Conservation (phyloP, 2,888 invertebrate species). For the Drosophila meridiana region DNA sequence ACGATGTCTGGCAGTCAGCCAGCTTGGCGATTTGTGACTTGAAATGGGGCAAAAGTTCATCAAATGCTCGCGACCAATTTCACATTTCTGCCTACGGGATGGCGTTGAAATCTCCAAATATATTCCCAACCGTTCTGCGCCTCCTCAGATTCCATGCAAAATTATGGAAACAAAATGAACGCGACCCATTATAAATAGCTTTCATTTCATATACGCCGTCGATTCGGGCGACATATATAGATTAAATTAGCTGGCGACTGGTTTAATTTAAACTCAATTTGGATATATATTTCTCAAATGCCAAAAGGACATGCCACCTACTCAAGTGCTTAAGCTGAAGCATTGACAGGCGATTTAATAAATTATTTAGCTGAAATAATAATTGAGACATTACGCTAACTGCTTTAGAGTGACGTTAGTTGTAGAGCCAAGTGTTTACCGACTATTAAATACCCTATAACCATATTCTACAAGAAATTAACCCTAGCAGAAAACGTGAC, state of each 20-base stretch:
- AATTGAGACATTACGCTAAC: neutral
- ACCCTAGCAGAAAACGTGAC: neutral
- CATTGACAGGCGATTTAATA: neutral
- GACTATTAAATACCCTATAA: neutral
- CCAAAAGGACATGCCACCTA: neutral
- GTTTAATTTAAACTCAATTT: constrained; percentile 4
- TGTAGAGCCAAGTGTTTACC: no score
- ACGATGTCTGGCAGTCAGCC: constrained; percentile 54
- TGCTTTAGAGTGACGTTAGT: neutral
- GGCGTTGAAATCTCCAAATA: constrained; percentile 40
- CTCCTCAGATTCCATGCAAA: constrained; percentile 35
- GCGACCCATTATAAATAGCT: constrained; percentile 23
- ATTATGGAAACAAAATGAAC: constrained; percentile 26
- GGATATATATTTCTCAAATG: neutral
- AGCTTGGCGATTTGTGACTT: constrained; percentile 46
- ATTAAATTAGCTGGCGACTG: neutral
- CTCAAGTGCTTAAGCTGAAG: neutral
- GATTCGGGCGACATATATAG: neutral
- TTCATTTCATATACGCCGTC: neutral
- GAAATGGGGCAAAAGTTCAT: constrained; percentile 77
- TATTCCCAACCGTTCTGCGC: constrained; percentile 28
- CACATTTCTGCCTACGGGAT: constrained; percentile 18
- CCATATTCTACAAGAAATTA: neutral
- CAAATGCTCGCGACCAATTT: constrained; percentile 47
- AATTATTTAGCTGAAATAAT: neutral